Conservation (phyloP, 2,797 vertebrate species). For the Coracias cyanogaster region DNA sequence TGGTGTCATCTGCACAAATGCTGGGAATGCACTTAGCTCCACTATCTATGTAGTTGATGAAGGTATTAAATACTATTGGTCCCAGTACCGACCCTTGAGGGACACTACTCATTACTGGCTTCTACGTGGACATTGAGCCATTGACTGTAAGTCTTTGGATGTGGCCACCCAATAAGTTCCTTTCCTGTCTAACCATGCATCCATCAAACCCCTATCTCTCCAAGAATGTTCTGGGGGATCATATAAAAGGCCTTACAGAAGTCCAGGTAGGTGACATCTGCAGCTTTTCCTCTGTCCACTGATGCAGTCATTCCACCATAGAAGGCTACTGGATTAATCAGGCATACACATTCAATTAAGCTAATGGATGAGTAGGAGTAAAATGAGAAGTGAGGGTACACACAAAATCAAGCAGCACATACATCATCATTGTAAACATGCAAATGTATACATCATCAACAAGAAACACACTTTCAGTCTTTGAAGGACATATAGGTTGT, state of each 20-base stretch:
- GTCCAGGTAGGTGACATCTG: neutral
- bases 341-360: neutral
- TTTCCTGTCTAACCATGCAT: neutral
- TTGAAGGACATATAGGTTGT: neutral
- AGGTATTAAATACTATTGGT: neutral
- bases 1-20: neutral
- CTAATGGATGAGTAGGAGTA: neutral
- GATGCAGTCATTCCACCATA: neutral
- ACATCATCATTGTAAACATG: neutral
- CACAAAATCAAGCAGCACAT: neutral
- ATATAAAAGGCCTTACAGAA: neutral
- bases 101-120: neutral
- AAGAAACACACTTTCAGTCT: neutral
- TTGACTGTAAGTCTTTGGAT: neutral
- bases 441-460: neutral
- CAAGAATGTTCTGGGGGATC: rapidly evolving
- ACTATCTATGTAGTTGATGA: neutral
- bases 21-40: neutral
- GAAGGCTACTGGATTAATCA: neutral
- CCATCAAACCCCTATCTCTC: neutral
- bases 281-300: neutral
- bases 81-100: neutral
- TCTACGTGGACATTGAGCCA: neutral
- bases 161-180: neutral
- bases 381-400: neutral